Evolutionary conservation across 2,888 invertebrate species (phyloP), one percentile per base, ranked within the genome.

Genomic region (Phania funesta): DNA sequence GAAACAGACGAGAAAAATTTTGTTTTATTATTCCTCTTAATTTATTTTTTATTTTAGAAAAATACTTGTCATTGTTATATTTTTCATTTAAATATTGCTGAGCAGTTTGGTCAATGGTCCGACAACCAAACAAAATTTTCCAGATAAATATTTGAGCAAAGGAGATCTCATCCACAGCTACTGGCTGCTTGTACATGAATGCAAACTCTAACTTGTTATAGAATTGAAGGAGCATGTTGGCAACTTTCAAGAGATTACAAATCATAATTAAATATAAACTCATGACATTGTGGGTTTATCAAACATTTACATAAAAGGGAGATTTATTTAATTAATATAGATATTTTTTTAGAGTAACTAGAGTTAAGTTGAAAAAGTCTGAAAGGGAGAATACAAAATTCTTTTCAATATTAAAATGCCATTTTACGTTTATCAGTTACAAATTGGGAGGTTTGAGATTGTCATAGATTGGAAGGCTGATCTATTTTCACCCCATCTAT

Each of bases 51-150:
- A 6, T 32, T 62, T 74, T 54, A 22, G 52, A 54, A 62, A 74
- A 54, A 44, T 54, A 18, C 32, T 44, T 54, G 29, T 44, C 44
- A 9, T 41, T 1, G 44, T 52, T 7, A 13, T 16, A 26, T 54
- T 48, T 71, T 64, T 50, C 41, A 71, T 78, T 56, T 32, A 64
- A 78, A 78, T 71, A 65, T 65, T 78, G 78, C 64, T 78, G 71
- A 71, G 22, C 65, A 65, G 71, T 78, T 48, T 71, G 78, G 78
- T 71, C 71, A 71, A 46, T 68, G 44, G 60, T 52, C 60, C 29
- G 74, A 41, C 62, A 35, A 35, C 26, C 35, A 58, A 50, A 60
- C 29, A 41, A 41, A 48, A 20, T 54, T 70, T 41, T 64, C 41
- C 48, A 64, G 64, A 64, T 62, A 46, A 52, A 22, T 13, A 50